These are phyloP conservation scores for Peromyscus leucopus DNA, from an alignment of 2,113 vertebrate genomes.

Conservation along the genomic window DNA sequence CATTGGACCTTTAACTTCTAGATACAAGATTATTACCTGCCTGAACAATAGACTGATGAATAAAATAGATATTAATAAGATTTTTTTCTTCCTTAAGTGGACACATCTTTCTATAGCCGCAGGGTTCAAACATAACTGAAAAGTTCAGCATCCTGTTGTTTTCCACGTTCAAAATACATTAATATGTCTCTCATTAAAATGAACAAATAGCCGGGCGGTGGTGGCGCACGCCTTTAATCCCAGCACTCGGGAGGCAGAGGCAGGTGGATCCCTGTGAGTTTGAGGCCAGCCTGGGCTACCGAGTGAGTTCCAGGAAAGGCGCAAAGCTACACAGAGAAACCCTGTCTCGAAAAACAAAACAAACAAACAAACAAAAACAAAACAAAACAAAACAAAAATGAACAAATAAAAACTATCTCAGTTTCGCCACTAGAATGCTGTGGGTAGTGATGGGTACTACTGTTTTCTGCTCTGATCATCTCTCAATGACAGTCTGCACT, in stretches of 20 bases:
- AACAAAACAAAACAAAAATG: background rate
- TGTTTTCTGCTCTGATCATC: background rate
- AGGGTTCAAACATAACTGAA: background rate
- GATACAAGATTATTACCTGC: background rate
- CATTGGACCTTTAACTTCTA: constrained; percentile 30
- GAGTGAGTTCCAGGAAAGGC: too few relatives aligned
- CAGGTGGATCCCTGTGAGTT: too few relatives aligned
- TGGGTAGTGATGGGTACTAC: background rate
- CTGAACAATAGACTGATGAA: background rate
- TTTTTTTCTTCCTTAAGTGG: background rate
- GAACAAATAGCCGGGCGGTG: background rate
- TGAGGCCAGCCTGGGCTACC: too few relatives aligned
- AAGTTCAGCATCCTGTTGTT: background rate
- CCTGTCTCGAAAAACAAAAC: too few relatives aligned
- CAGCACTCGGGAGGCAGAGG: too few relatives aligned
- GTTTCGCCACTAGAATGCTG: background rate
- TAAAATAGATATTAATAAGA: background rate
- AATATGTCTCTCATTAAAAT: background rate
- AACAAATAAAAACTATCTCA: background rate
- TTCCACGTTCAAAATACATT: background rate
- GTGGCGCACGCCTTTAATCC: too few relatives aligned
- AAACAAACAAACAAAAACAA: too few relatives aligned
- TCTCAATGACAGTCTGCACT: background rate
- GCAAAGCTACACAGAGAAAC: too few relatives aligned
- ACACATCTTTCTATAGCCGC: background rate